Percentiles rank a stretch among this genome's conserved stretches.
These are phyloP conservation scores for Marmota flaviventris DNA, from an alignment of 2,113 vertebrate species.

Conservation along the genomic window DNA sequence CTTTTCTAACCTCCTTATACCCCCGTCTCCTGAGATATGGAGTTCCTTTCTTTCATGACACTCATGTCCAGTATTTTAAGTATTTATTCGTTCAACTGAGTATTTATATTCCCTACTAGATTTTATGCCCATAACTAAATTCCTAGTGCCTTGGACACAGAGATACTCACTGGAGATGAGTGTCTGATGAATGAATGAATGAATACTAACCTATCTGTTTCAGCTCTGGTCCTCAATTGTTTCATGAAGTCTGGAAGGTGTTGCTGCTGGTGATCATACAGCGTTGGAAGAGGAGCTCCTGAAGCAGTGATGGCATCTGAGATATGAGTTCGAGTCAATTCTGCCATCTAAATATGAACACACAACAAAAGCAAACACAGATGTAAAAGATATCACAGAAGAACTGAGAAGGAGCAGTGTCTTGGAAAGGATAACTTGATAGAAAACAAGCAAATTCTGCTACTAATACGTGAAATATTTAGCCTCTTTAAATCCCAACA, in stretches of 20 bases:
- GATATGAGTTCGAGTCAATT: constrained; percentile 90
- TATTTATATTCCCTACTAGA: neutral
- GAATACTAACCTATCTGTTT: constrained; percentile 90
- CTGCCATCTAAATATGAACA: constrained; percentile 90
- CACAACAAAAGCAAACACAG: constrained; percentile 36
- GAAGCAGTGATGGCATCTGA: constrained; percentile 84
- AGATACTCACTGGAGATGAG: neutral
- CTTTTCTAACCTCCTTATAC: neutral
- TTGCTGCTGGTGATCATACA: constrained; percentile 87
- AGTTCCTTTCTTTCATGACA: constrained; percentile 41
- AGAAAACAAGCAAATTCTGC: constrained; percentile 35
- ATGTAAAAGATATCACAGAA: neutral
- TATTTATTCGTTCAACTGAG: constrained; percentile 23
- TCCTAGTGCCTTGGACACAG: neutral
- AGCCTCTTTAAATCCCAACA: neutral
- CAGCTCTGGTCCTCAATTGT: constrained; percentile 84
- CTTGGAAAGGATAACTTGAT: neutral
- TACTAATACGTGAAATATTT: constrained; percentile 5
- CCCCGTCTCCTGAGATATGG: neutral
- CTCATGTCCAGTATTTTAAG: neutral
- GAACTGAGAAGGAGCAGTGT: neutral
- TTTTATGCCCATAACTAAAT: neutral
- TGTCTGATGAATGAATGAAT: neutral
- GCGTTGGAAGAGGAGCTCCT: constrained; percentile 80
- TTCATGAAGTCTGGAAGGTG: constrained; percentile 85